Conservation (phyloP, 1,140 invertebrate genomes). For the Chironomus tepperi region DNA sequence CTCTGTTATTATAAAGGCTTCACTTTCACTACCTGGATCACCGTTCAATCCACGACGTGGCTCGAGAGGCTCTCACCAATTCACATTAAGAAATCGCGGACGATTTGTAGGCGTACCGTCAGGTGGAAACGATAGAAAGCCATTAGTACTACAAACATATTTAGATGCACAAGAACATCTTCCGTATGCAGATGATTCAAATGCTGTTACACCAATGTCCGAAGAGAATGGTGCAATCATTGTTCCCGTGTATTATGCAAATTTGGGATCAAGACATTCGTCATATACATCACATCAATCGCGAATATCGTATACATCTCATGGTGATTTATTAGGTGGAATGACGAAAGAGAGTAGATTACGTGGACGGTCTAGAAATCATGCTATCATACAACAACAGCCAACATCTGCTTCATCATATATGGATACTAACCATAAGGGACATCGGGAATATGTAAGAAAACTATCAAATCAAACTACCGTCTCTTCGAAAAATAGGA, state of each 20-base stretch:
- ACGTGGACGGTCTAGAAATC: constrained; percentile 57
- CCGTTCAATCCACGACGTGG: constrained; percentile 86
- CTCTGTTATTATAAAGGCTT: constrained; percentile 58
- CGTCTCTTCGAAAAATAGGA: no score
- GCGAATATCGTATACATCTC: constrained; percentile 84
- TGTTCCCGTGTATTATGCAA: constrained; percentile 77
- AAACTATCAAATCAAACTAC: no score
- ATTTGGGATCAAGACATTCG: constrained; percentile 77
- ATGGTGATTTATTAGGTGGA: constrained; percentile 75
- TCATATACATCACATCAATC: constrained; percentile 92
- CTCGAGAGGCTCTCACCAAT: constrained; percentile 81
- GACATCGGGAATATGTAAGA: constrained; percentile 62
- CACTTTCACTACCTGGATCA: constrained; percentile 91
- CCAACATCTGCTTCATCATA: constrained; percentile 43
- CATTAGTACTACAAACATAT: constrained; percentile 87
- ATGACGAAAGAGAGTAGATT: constrained; percentile 78
- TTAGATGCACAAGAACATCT: constrained; percentile 92
- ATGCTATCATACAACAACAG: constrained; percentile 42
- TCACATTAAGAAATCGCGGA: constrained; percentile 68
- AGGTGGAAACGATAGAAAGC: constrained; percentile 74
- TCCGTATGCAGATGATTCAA: constrained; percentile 94
- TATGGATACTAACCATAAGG: constrained; percentile 57
- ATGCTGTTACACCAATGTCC: constrained; percentile 95
- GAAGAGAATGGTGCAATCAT: constrained; percentile 94
- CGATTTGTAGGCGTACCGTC: constrained; percentile 46